Percentiles rank a stretch among this genome's conserved stretches.
Evolutionary conservation across 2,888 invertebrate genomes (phyloP).

Genomic region (Protophormia terraenovae): DNA sequence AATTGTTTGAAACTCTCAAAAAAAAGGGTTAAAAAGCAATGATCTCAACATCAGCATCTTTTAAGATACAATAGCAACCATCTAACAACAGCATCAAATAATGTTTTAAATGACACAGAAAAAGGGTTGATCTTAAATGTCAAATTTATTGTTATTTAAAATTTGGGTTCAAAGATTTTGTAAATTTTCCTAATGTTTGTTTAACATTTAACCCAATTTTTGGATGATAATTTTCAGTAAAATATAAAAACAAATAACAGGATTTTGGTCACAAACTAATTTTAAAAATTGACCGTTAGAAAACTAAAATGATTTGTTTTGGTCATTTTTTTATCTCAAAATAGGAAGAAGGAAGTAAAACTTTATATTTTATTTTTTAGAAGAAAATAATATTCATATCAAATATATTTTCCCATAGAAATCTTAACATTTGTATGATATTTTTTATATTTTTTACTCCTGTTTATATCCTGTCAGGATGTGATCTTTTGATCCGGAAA

Average conservation of each 20-base stretch:
- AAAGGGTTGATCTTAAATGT: slow-evolving; percentile 56
- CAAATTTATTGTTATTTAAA: slow-evolving; percentile 1
- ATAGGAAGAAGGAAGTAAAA: neutral
- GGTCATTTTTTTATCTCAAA: neutral
- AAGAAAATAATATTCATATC: neutral
- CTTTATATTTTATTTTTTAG: neutral
- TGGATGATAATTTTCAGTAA: neutral
- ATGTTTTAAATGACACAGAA: slow-evolving; percentile 21
- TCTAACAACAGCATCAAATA: slow-evolving; percentile 46
- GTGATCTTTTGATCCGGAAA: slow-evolving; percentile 81
- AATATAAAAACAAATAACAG: slow-evolving; percentile 21
- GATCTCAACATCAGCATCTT: slow-evolving; percentile 45
- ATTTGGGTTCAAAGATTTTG: slow-evolving; percentile 44
- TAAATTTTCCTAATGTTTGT: slow-evolving; percentile 26
- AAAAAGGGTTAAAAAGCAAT: slow-evolving; percentile 56
- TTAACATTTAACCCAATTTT: slow-evolving; percentile 53
- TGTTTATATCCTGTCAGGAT: slow-evolving; percentile 77
- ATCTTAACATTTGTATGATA: slow-evolving; percentile 63
- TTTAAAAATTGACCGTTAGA: slow-evolving; percentile 40
- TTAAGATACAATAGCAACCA: slow-evolving; percentile 8
- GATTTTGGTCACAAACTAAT: neutral
- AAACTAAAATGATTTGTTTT: neutral
- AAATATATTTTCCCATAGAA: slow-evolving; percentile 64
- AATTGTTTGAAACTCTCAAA: slow-evolving; percentile 45
- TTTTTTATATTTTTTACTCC: slow-evolving; percentile 70